These are phyloP conservation scores for Papilio protenor DNA, from an alignment of 2,888 invertebrate genomes.

Conservation along the genomic window DNA sequence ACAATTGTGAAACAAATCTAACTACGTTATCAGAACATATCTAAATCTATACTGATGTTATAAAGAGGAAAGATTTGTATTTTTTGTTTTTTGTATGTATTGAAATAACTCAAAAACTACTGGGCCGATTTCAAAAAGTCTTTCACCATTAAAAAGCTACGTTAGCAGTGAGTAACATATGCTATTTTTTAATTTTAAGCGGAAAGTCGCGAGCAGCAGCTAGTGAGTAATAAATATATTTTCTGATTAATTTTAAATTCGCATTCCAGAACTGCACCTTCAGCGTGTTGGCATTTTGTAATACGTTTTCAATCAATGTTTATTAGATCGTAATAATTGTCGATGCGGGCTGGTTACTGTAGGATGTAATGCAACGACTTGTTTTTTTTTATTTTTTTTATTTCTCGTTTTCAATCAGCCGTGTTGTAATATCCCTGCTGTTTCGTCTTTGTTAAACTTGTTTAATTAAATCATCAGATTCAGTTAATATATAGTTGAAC, in stretches of 20 bases:
- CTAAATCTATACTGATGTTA: no score
- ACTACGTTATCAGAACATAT: no score
- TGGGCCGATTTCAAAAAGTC: no score
- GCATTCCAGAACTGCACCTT: conserved; percentile 34
- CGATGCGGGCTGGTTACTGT: conserved; percentile 46
- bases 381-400: conserved; percentile 46
- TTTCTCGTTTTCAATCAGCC: conserved; percentile 48
- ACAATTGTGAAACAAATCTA: no score
- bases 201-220: no score
- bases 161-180: no score
- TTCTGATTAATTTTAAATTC: conserved; percentile 16
- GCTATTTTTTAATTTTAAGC: no score
- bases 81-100: no score
- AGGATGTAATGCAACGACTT: conserved; percentile 54
- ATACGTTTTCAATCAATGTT: conserved; percentile 56
- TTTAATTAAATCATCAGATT: conserved; percentile 15
- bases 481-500: not conserved
- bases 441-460: conserved; percentile 32
- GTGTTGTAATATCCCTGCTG: conserved; percentile 36
- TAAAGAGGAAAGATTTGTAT: no score
- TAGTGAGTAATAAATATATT: not conserved
- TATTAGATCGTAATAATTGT: conserved; percentile 63
- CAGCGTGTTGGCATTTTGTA: conserved; percentile 48
- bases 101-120: no score
- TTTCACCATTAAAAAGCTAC: no score